Conservation (phyloP, 2,113 vertebrate species). For the Emydocephalus ijimae region DNA sequence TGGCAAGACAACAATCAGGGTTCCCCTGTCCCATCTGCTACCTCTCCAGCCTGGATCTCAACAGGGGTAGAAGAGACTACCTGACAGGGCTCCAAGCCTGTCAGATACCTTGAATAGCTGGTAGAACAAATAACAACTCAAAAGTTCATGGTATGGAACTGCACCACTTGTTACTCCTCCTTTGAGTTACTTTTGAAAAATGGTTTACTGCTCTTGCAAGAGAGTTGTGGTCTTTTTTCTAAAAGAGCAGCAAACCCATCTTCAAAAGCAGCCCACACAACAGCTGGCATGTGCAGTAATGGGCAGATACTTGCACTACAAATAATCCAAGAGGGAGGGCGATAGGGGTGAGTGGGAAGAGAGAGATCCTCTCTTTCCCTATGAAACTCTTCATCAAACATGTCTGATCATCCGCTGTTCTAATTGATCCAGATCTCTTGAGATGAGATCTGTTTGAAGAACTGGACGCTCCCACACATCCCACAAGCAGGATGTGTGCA, state of each 20-base stretch:
- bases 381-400: background rate
- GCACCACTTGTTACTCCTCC: background rate
- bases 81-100: background rate
- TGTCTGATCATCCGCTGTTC: background rate
- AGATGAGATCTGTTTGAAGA: background rate
- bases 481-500: background rate
- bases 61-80: background rate
- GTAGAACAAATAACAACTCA: background rate
- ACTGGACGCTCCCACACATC: background rate
- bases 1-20: background rate
- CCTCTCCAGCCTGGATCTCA: background rate
- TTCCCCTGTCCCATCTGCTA: background rate
- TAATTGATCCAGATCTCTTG: background rate
- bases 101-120: background rate
- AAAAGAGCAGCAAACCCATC: background rate
- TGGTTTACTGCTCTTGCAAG: background rate
- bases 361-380: background rate
- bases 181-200: background rate
- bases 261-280: background rate
- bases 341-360: too few species aligned
- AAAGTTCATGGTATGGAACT: background rate
- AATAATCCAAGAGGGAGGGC: too few species aligned
- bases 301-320: too few species aligned
- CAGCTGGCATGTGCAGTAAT: too few species aligned
- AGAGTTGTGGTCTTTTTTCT: background rate